phyloP scores from a whole-genome alignment of 2,888 invertebrate species.

The Cylindroiulus punctatus region DNA sequence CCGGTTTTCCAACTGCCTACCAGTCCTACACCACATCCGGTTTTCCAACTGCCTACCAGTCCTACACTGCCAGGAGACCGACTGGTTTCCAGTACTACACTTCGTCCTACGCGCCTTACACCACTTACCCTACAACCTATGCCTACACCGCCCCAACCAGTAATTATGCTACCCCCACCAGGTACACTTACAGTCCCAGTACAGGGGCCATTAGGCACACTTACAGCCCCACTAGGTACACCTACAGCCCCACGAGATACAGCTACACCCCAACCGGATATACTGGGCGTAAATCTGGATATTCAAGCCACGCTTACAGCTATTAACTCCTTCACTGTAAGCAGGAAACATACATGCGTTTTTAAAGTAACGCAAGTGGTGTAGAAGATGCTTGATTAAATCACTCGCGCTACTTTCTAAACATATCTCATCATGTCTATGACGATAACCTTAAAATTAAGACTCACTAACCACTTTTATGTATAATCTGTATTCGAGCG shows the following conservation, averaged over 20 bases:
- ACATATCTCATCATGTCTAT: too few relatives aligned
- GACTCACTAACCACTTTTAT: too few relatives aligned
- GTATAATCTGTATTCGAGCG: too few relatives aligned
- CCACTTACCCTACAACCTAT: neutral
- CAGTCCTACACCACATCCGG: slow-evolving; percentile 1
- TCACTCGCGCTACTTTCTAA: too few relatives aligned
- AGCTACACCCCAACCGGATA: too few relatives aligned
- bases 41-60: neutral
- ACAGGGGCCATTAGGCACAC: too few relatives aligned
- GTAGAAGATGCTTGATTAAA: too few relatives aligned
- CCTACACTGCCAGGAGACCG: neutral
- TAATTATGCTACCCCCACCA: neutral
- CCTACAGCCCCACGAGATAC: too few relatives aligned
- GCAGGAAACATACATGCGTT: too few relatives aligned
- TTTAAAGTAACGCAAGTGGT: too few relatives aligned
- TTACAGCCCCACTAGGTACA: neutral
- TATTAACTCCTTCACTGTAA: neutral
- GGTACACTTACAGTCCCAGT: neutral
- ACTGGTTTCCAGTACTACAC: slow-evolving; percentile 40
- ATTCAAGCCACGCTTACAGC: neutral
- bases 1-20: neutral
- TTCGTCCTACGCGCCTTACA: neutral
- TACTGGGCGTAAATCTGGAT: too few relatives aligned
- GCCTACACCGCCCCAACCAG: neutral
- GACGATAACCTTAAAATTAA: too few relatives aligned